A percentile compares a stretch with the other conserved stretches of the same genome.
These are phyloP conservation scores for Tigriopus californicus DNA, from an alignment of 2,888 invertebrate genomes.

Conservation along the genomic window DNA sequence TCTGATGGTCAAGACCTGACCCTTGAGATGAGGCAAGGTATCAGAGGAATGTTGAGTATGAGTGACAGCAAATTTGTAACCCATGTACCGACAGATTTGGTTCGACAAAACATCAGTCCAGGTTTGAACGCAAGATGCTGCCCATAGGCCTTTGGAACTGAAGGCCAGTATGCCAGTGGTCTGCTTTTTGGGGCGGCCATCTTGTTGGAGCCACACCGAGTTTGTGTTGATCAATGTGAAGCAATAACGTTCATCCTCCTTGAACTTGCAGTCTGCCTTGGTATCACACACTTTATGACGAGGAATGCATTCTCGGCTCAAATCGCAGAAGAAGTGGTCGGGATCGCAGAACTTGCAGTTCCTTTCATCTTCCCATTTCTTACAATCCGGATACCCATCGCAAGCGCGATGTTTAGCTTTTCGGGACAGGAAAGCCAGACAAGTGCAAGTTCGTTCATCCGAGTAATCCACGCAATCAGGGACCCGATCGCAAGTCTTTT, in stretches of 20 bases:
- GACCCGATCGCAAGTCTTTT: neutral
- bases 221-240: neutral
- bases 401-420: neutral
- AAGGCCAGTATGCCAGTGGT: neutral
- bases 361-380: slow-evolving; percentile 1
- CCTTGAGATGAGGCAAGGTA: too few relatives aligned
- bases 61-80: neutral
- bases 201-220: neutral
- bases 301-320: neutral
- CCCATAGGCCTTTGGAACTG: slow-evolving; percentile 3
- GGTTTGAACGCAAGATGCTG: neutral
- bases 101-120: neutral
- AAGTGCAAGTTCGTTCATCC: neutral
- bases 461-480: slow-evolving; percentile 7
- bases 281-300: slow-evolving; percentile 3
- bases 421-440: neutral
- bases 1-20: too few relatives aligned
- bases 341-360: neutral
- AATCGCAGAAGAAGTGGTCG: neutral
- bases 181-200: neutral
- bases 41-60: neutral
- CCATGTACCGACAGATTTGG: neutral
- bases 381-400: slow-evolving; percentile 9
- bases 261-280: neutral
- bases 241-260: slow-evolving; percentile 6